Conservation (phyloP, 2,888 invertebrate species). For the Euplagia quadripunctaria region DNA sequence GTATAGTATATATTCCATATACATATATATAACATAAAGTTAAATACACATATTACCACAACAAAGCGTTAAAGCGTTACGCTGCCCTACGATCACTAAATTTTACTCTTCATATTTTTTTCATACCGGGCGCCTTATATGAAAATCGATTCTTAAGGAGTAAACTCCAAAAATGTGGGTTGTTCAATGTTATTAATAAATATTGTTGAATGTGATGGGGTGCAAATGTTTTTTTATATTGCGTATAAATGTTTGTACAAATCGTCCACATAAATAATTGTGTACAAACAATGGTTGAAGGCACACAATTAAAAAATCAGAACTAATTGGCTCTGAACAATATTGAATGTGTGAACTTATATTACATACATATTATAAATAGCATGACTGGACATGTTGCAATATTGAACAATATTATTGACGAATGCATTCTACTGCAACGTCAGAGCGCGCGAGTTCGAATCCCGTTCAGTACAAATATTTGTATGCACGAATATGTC, state of each 20-base stretch:
- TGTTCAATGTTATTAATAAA: neutral
- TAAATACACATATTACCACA: too few species aligned
- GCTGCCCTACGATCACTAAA: too few species aligned
- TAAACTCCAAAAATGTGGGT: too few species aligned
- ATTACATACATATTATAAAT: neutral
- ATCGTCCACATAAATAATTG: neutral
- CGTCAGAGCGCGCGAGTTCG: too few species aligned
- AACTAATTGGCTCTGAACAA: neutral
- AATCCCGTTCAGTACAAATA: too few species aligned
- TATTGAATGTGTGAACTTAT: neutral
- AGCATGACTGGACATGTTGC: neutral
- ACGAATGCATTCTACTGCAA: neutral
- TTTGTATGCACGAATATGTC: neutral
- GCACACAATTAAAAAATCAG: neutral
- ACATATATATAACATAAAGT: too few species aligned
- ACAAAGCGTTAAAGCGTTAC: too few species aligned
- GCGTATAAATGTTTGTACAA: neutral
- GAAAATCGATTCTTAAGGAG: too few species aligned
- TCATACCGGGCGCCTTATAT: too few species aligned
- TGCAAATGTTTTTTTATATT: neutral
- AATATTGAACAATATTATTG: neutral
- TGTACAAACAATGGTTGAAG: neutral
- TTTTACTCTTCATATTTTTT: too few species aligned
- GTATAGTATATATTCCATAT: too few species aligned
- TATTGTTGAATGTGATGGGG: neutral